Conservation (phyloP, 2,888 invertebrate species). For the Leptopilina myrica region DNA sequence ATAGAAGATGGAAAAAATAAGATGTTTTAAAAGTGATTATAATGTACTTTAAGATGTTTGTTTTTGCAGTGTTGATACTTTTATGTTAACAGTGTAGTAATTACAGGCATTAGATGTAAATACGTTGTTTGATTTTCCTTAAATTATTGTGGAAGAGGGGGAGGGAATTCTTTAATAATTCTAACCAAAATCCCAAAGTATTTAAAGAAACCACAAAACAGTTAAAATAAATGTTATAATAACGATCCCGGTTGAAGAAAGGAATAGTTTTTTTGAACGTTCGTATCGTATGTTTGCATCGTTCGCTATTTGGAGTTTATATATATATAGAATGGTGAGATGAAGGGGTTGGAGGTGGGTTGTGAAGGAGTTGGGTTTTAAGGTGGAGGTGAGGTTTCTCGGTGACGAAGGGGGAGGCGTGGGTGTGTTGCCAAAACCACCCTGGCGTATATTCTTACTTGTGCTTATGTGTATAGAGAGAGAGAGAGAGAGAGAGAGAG, state of each 20-base stretch:
- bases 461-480: conserved; percentile 51
- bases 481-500: conserved; percentile 55
- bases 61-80: no score
- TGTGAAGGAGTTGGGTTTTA: conserved; percentile 5
- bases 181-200: no score
- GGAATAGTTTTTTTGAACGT: conserved; percentile 27
- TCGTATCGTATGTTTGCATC: conserved; percentile 35
- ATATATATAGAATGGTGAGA: neutral
- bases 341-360: neutral
- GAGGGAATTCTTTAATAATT: no score
- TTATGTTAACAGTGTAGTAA: no score
- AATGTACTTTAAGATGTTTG: no score
- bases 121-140: no score
- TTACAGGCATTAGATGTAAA: no score
- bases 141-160: no score
- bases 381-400: conserved; percentile 64
- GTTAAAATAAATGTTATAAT: no score
- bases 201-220: neutral
- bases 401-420: conserved; percentile 54
- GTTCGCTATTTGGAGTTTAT: conserved; percentile 16
- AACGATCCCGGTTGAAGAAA: neutral
- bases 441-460: conserved; percentile 68
- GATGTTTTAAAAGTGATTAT: no score
- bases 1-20: no score
- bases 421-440: conserved; percentile 74